Evolutionary conservation across 1,140 invertebrate genomes (phyloP).

Genomic region (Drosophila subobscura): DNA sequence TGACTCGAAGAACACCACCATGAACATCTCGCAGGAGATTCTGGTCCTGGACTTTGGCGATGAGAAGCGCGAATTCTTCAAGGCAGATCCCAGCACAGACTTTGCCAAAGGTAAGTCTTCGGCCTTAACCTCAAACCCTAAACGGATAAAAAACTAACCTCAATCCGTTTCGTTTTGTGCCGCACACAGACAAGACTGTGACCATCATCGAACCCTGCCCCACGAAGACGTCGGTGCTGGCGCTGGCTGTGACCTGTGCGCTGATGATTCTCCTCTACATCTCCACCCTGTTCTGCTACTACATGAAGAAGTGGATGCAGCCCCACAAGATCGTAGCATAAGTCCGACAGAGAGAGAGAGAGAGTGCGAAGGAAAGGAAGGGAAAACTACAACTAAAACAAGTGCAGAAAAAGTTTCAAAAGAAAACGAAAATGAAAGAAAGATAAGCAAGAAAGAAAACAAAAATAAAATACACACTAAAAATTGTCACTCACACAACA

Average conservation of each 20-base stretch:
- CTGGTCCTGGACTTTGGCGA: constrained; percentile 95
- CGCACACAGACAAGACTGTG: constrained; percentile 90
- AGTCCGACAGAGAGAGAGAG: constrained; percentile 31
- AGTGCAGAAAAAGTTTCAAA: neutral
- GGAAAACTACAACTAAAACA: constrained; percentile 10
- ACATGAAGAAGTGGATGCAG: constrained; percentile 95
- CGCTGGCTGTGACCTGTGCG: constrained; percentile 94
- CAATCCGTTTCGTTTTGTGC: constrained; percentile 2
- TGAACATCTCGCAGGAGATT: constrained; percentile 97
- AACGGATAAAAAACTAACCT: neutral
- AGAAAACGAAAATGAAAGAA: constrained; percentile 18
- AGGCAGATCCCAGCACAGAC: constrained; percentile 90
- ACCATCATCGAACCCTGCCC: constrained; percentile 94
- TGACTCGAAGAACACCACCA: constrained; percentile 89
- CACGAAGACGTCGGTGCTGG: constrained; percentile 94
- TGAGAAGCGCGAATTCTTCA: constrained; percentile 92
- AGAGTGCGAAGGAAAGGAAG: constrained; percentile 4
- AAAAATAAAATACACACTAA: constrained; percentile 68
- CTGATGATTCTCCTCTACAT: constrained; percentile 95
- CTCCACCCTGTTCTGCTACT: constrained; percentile 94
- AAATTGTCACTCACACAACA: constrained; percentile 60
- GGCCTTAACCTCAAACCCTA: neutral
- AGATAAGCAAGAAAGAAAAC: constrained; percentile 56
- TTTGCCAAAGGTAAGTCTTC: constrained; percentile 87
- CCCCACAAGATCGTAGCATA: constrained; percentile 92